Base-by-base conservation (phyloP, 2,888 invertebrate species). In the Troides aeacus region DNA sequence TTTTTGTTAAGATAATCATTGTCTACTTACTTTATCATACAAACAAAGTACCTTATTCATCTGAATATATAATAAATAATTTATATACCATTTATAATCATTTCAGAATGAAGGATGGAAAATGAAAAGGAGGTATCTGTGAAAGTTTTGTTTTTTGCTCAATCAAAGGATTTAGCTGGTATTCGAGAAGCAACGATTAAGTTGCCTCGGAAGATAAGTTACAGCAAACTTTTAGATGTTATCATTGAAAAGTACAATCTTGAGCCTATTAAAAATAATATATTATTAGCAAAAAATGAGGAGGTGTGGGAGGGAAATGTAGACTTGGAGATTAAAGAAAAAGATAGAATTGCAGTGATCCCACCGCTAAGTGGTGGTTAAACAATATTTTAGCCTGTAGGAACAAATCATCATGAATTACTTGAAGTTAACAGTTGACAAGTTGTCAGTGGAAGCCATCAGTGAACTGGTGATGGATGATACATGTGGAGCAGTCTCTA, bases 281-380 rank as follows among this genome's bases (percentile, higher is more conserved):
- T 98, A 57, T 94, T 98, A 58, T 79, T 99, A 71, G 96, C 98
- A 0, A 89, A 97, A 64, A 99, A 99, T 91, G 96, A 98, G 81
- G 95, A 95, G 75, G 97, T 97, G 76, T 93, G 96, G 73, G 87
- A 92, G 68, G 89, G 93, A 2, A 89, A 93, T 53, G 84, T 89
- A 56, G 84, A 88, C 58, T 85, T 97, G 57, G 82, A 89, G 30
- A 86, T 97, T 8, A 93, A 93, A 57, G 91, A 94, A 39, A 95
- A 94, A 73, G 98, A 98, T 92, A 96, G 95, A 85, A 94, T 99
- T 73, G 99, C 98, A 72, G 94, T 99, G 18, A 98, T 99, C 81
- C 99, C 99, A 66, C 99, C 99, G 0, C 93, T 99, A 65, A 98
- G 98, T 89, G 98, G 98, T 78, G 99, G 99, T 78, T 96, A 94